phyloP scores from a whole-genome alignment of 2,113 vertebrate species.

The Psophia crepitans region DNA sequence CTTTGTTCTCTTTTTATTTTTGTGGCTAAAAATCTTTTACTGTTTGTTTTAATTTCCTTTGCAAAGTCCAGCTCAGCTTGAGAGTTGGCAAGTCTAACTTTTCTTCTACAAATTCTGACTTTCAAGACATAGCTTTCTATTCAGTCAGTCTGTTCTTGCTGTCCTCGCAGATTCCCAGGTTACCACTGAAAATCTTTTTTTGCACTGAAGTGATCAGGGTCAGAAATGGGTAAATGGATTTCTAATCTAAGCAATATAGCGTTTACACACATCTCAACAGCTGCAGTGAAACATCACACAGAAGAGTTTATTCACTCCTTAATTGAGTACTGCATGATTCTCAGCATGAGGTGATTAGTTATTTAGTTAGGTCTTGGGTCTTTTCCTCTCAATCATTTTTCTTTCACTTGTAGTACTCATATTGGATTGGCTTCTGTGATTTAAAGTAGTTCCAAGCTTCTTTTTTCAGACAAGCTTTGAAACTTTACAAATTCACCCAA shows the following conservation, averaged over 20 bases:
- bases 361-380: background rate
- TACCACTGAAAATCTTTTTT: background rate
- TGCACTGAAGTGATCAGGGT: background rate
- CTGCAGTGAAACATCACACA: background rate
- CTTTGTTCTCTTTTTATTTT: background rate
- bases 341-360: background rate
- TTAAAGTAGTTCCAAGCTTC: background rate
- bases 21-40: background rate
- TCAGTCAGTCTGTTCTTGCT: background rate
- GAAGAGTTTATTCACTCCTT: background rate
- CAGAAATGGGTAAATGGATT: background rate
- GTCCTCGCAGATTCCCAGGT: background rate
- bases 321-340: background rate
- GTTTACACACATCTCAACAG: background rate
- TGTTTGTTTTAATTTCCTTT: conserved; percentile 39
- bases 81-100: background rate
- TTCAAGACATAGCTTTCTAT: background rate
- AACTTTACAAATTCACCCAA: background rate
- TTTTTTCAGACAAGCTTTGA: background rate
- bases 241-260: background rate
- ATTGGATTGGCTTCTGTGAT: background rate
- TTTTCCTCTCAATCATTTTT: background rate
- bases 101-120: background rate
- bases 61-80: background rate
- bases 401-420: background rate